A percentile compares a stretch with the other conserved stretches of the same genome.
Evolutionary conservation across 2,113 vertebrate species (phyloP).

Genomic region (Arizona elegans): DNA sequence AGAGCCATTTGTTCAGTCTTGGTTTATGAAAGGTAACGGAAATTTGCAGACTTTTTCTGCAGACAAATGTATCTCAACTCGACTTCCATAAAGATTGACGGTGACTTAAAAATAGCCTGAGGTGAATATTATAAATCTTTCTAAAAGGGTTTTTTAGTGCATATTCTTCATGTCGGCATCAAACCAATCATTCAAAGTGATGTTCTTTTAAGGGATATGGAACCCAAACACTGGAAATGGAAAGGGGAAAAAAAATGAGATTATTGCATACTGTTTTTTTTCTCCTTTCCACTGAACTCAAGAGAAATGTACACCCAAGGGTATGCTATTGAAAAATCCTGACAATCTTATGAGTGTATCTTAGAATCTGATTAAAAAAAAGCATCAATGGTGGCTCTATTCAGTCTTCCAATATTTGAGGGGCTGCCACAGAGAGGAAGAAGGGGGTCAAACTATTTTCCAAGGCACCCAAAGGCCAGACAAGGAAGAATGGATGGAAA

Average conservation of each 20-base stretch:
- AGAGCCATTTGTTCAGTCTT: constrained; percentile 72
- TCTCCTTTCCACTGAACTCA: neutral
- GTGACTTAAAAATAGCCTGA: constrained; percentile 77
- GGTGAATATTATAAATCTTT: constrained; percentile 82
- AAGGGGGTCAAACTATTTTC: too few relatives aligned
- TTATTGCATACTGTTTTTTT: constrained; percentile 26
- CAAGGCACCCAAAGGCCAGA: too few relatives aligned
- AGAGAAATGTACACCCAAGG: constrained; percentile 1
- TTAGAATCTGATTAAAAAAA: neutral
- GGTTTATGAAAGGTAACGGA: constrained; percentile 72
- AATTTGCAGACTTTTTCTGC: constrained; percentile 65
- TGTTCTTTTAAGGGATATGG: constrained; percentile 68
- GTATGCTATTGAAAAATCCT: too few relatives aligned
- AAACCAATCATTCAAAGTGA: constrained; percentile 69
- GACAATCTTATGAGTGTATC: neutral
- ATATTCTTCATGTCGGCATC: constrained; percentile 74
- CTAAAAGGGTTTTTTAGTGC: constrained; percentile 74
- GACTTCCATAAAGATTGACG: constrained; percentile 73
- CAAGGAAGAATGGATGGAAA: too few relatives aligned
- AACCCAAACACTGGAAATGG: constrained; percentile 65
- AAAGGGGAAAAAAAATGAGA: constrained; percentile 25
- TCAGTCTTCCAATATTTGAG: too few relatives aligned
- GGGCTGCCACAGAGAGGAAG: too few relatives aligned
- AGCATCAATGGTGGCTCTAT: neutral
- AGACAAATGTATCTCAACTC: constrained; percentile 75